Evolutionary conservation across 53 echinoderm and acorn worm species (phyloP).

Genomic region (Holothuria leucospilota): DNA sequence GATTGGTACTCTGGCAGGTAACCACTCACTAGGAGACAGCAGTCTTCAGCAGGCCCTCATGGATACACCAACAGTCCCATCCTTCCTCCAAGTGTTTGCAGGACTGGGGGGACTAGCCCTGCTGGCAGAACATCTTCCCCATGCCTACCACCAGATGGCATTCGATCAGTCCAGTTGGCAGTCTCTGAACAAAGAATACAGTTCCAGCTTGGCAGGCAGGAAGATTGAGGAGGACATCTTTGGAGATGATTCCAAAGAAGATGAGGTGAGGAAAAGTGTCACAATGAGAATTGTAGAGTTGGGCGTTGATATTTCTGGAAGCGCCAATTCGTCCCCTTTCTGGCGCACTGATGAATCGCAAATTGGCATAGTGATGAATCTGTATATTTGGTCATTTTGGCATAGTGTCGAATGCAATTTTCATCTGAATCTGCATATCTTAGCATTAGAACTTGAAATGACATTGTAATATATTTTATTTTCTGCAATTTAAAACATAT

Average conservation of each 20-base stretch:
- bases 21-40: slow-evolving; percentile 1
- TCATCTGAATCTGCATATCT: neutral
- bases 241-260: slow-evolving; percentile 44
- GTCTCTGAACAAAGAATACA: slow-evolving; percentile 6
- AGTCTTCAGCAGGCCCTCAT: slow-evolving; percentile 57
- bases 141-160: slow-evolving; percentile 74
- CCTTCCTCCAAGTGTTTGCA: slow-evolving; percentile 97
- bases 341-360: too few species aligned
- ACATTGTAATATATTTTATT: too few species aligned
- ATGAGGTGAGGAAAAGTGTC: neutral
- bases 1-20: neutral
- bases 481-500: too few species aligned
- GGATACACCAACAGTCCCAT: slow-evolving; percentile 82
- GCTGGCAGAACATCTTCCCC: slow-evolving; percentile 96
- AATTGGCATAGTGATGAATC: too few species aligned
- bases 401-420: too few species aligned
- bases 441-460: too few species aligned
- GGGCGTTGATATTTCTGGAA: neutral
- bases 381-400: too few species aligned
- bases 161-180: slow-evolving; percentile 36
- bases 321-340: too few species aligned
- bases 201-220: neutral
- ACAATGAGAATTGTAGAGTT: neutral
- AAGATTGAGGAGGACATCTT: slow-evolving; percentile 65
- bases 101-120: slow-evolving; percentile 95